A percentile compares a stretch with the other conserved stretches of the same genome.
Conservation (phyloP, 1,140 invertebrate species). For the Drosophila asahinai region DNA sequence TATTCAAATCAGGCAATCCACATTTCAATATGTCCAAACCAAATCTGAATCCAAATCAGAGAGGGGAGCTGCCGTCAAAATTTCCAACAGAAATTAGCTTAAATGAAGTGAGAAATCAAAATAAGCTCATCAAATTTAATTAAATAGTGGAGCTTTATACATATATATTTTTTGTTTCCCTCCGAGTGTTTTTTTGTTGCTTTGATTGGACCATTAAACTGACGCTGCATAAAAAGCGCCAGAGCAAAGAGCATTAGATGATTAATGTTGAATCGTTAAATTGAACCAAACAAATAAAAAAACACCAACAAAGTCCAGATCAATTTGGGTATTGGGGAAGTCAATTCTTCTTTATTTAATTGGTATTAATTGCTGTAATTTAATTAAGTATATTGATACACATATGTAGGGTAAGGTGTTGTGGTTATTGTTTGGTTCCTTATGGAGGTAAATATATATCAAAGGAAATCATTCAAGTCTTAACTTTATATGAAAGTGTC, state of each 20-base stretch:
- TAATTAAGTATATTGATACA: neutral
- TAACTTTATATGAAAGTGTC: too few species aligned
- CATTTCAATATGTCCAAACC: constrained; percentile 42
- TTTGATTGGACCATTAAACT: constrained; percentile 65
- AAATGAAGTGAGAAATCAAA: constrained; percentile 82
- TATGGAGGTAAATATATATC: too few species aligned
- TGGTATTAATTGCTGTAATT: constrained; percentile 19
- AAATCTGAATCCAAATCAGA: constrained; percentile 47
- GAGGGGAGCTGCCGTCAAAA: constrained; percentile 40
- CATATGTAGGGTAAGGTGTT: neutral
- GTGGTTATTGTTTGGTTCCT: neutral
- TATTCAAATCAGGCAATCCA: constrained; percentile 36
- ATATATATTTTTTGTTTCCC: constrained; percentile 14
- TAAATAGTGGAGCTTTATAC: constrained; percentile 66
- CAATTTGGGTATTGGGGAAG: constrained; percentile 14
- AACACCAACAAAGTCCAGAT: constrained; percentile 1
- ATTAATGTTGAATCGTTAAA: constrained; percentile 36
- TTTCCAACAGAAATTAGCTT: constrained; percentile 72
- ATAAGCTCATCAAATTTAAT: constrained; percentile 80
- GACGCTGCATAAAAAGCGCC: constrained; percentile 63
- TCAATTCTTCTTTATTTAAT: constrained; percentile 29
- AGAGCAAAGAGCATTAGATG: constrained; percentile 19
- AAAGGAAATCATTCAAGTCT: neutral
- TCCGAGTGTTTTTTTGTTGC: constrained; percentile 11
- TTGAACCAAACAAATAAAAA: constrained; percentile 25